These are phyloP conservation scores for Cnemophilus loriae DNA, from an alignment of 2,113 vertebrate genomes.

Conservation along the genomic window DNA sequence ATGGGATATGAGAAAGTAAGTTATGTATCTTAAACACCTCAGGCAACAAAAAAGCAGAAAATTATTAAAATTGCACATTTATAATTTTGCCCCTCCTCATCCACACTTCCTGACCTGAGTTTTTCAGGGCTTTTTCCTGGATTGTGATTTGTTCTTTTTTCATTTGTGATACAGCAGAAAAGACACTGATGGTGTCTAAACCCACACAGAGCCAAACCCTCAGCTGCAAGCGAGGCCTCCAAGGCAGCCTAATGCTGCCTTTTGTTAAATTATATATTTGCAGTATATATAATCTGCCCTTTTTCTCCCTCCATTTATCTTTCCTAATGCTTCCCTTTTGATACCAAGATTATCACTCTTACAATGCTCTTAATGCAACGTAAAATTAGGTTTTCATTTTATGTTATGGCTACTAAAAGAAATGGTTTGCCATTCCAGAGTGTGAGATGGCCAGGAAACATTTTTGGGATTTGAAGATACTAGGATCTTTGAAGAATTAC, in stretches of 20 bases:
- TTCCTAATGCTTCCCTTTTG: neutral
- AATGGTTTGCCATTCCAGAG: neutral
- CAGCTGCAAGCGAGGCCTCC: neutral
- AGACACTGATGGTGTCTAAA: neutral
- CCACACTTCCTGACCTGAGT: neutral
- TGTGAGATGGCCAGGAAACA: neutral
- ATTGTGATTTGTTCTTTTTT: neutral
- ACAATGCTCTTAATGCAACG: neutral
- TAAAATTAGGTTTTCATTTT: neutral
- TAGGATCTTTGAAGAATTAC: neutral
- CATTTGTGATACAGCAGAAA: neutral
- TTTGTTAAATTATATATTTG: neutral
- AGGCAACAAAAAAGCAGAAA: neutral
- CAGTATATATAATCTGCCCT: neutral
- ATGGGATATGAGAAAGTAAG: neutral
- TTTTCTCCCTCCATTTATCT: neutral
- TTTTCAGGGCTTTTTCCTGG: neutral
- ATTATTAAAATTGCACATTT: neutral
- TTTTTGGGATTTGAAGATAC: neutral
- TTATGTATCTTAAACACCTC: neutral
- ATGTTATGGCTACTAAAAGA: neutral
- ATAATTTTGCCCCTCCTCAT: neutral
- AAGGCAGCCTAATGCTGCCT: neutral
- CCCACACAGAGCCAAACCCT: neutral
- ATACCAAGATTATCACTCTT: neutral